phyloP scores from a whole-genome alignment of 2,888 invertebrate species.

The Meteorus cinctellus region DNA sequence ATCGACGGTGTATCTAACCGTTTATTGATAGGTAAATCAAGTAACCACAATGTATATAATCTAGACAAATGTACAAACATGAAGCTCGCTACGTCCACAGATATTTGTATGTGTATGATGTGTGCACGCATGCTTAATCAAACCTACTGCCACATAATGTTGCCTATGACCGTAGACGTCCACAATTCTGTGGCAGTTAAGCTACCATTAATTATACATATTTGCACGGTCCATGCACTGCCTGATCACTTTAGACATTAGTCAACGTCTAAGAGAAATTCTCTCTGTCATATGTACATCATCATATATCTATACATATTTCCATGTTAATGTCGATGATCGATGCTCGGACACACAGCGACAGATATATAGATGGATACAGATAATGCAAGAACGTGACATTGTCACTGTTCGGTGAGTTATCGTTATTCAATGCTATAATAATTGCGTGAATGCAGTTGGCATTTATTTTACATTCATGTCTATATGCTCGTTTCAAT shows the following conservation, averaged over 20 bases:
- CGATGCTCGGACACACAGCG: constrained; percentile 5
- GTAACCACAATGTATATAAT: neutral
- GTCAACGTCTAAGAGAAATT: constrained; percentile 16
- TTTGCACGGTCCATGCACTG: constrained; percentile 11
- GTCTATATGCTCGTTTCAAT: no score
- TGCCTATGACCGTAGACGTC: constrained; percentile 5
- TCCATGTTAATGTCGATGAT: constrained; percentile 31
- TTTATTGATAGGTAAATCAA: neutral
- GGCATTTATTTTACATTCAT: neutral
- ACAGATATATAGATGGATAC: neutral
- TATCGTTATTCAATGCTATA: constrained; percentile 19
- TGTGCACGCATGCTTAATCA: constrained; percentile 11
- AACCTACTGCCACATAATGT: neutral
- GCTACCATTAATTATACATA: constrained; percentile 16
- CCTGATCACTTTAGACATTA: constrained; percentile 7
- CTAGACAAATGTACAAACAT: neutral
- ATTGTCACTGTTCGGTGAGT: constrained; percentile 13
- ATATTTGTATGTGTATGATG: neutral
- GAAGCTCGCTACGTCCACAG: neutral
- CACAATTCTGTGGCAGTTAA: constrained; percentile 3
- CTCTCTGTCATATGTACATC: constrained; percentile 9
- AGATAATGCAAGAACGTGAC: constrained; percentile 26
- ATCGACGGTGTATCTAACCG: neutral
- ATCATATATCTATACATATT: constrained; percentile 5
- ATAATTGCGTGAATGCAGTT: neutral